These are phyloP conservation scores for Halocynthia roretzi DNA, from an alignment of 23 tunicate genomes.

Conservation along the genomic window DNA sequence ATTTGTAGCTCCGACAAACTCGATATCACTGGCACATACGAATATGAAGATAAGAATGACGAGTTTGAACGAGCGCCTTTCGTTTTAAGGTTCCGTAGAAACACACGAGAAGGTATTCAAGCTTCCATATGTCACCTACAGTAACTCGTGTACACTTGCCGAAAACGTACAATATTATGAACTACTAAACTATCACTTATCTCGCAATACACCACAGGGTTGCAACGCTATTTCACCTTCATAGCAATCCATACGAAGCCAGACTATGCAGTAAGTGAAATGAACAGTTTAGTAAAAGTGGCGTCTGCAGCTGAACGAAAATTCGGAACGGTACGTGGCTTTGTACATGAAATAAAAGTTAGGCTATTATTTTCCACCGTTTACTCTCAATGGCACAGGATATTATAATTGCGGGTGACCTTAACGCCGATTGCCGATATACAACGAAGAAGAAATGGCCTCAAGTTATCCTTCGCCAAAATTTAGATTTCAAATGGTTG, in stretches of 20 bases:
- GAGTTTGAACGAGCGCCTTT: slow-evolving; percentile 63
- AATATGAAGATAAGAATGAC: slow-evolving; percentile 29
- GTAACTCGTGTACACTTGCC: no score
- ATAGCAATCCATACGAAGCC: slow-evolving; percentile 57
- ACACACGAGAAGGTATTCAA: no score
- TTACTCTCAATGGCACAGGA: slow-evolving; percentile 1
- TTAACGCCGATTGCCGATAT: slow-evolving; percentile 80
- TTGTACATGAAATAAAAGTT: no score
- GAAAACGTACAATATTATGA: background rate
- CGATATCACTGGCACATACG: slow-evolving; percentile 17
- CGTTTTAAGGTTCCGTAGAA: slow-evolving; percentile 29
- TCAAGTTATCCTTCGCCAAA: slow-evolving; percentile 11
- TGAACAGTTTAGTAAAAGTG: slow-evolving; percentile 37
- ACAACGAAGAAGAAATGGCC: slow-evolving; percentile 41
- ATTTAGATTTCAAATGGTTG: slow-evolving; percentile 40
- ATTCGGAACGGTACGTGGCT: slow-evolving; percentile 28
- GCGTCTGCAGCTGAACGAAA: slow-evolving; percentile 18
- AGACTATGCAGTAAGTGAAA: slow-evolving; percentile 53
- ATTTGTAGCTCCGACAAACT: slow-evolving; percentile 19
- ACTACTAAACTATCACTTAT: no score
- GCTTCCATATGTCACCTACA: no score
- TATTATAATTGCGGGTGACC: slow-evolving; percentile 65
- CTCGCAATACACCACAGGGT: background rate
- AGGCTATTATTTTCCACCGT: no score
- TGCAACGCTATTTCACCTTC: slow-evolving; percentile 28